phyloP scores from a whole-genome alignment of 2,797 vertebrate genomes.

The Acrocephalus scirpaceus region DNA sequence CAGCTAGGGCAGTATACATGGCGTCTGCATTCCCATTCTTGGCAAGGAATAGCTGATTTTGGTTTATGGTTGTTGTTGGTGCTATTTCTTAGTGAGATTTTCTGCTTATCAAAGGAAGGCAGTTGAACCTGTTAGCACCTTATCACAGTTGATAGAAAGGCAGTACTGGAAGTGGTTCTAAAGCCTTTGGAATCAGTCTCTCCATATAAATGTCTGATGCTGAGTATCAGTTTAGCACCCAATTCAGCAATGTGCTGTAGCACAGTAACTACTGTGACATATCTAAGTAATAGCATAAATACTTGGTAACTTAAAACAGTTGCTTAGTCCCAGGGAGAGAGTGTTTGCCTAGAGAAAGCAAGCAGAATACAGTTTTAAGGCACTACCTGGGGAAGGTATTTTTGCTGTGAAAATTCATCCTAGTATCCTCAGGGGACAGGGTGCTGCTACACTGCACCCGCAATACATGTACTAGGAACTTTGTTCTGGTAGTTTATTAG shows the following conservation, averaged over 20 bases:
- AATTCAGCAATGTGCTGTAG: neutral
- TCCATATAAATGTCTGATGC: neutral
- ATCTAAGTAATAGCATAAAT: neutral
- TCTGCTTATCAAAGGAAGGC: neutral
- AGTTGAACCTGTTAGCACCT: neutral
- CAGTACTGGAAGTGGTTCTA: neutral
- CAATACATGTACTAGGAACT: accelerated
- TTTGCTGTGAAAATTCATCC: neutral
- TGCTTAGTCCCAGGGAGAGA: neutral
- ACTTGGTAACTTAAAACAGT: accelerated
- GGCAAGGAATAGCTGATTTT: neutral
- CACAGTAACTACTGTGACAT: neutral
- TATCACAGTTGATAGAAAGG: neutral
- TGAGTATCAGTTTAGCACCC: neutral
- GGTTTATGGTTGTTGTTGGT: neutral
- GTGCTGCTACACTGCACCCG: neutral
- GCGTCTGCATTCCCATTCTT: neutral
- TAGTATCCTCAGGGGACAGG: too few relatives aligned
- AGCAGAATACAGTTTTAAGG: neutral
- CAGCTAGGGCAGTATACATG: neutral
- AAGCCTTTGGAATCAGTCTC: neutral
- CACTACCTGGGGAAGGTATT: neutral
- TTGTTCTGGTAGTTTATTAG: accelerated
- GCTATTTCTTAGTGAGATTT: neutral
- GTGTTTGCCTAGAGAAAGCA: neutral